Percentiles rank a stretch among this genome's conserved stretches.
Conservation (phyloP, 2,797 vertebrate species). For the Myotis planiceps region DNA sequence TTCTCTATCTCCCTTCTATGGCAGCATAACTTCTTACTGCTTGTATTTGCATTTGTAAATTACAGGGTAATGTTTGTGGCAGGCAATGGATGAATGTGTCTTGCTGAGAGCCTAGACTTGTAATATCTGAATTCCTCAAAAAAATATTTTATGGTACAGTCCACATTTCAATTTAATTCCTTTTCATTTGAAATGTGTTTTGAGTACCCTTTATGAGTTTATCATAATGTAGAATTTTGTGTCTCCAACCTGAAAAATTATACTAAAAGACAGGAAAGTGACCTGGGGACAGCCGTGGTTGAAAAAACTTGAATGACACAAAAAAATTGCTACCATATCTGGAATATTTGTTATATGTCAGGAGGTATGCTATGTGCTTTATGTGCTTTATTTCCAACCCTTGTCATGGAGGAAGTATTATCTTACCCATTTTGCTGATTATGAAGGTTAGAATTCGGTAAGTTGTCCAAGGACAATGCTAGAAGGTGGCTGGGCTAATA, state of each 20-base stretch:
- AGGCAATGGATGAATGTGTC: background rate
- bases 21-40: background rate
- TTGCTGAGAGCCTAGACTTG: constrained; percentile 22
- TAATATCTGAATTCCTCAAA: background rate
- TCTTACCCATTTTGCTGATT: background rate
- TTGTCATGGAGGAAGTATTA: background rate
- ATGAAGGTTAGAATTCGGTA: background rate
- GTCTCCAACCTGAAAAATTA: constrained; percentile 10
- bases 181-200: constrained; percentile 45
- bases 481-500: background rate
- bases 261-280: background rate
- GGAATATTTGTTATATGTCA: background rate
- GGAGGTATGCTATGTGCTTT: background rate
- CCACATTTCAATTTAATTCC: constrained; percentile 4
- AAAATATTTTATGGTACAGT: background rate
- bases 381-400: background rate
- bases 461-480: background rate
- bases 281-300: background rate
- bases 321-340: background rate
- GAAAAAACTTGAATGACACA: background rate
- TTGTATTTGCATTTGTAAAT: constrained; percentile 49
- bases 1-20: constrained; percentile 36
- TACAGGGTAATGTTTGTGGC: constrained; percentile 1
- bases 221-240: background rate
- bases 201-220: background rate